Percentiles rank a stretch among this genome's conserved stretches.
Conservation (phyloP, 2,888 invertebrate species). For the Eueremaeus valkanovi region DNA sequence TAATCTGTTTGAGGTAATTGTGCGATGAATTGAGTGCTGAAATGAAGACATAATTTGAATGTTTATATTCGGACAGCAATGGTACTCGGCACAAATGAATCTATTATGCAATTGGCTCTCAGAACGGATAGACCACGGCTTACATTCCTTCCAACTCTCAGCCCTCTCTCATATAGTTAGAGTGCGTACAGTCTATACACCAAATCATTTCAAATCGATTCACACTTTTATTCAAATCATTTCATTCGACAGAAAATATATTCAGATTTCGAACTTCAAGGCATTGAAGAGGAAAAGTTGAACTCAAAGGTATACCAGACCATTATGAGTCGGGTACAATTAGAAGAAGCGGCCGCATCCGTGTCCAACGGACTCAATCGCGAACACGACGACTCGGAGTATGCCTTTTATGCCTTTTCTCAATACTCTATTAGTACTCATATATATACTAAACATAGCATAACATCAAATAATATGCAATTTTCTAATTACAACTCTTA, state of each 20-base stretch:
- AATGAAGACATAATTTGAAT: slow-evolving; percentile 27
- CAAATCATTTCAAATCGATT: neutral
- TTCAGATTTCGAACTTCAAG: slow-evolving; percentile 98
- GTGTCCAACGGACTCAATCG: slow-evolving; percentile 47
- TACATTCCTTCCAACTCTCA: slow-evolving; percentile 95
- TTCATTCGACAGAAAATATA: slow-evolving; percentile 79
- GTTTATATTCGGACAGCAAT: slow-evolving; percentile 62
- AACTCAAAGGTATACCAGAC: slow-evolving; percentile 93
- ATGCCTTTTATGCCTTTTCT: no score
- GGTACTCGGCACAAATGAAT: slow-evolving; percentile 92
- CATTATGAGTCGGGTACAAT: slow-evolving; percentile 88
- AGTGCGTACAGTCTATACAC: slow-evolving; percentile 57
- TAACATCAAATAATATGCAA: no score
- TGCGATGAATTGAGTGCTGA: neutral
- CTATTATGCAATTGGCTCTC: slow-evolving; percentile 90
- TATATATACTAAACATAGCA: no score
- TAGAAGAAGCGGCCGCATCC: slow-evolving; percentile 85
- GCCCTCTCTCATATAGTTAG: slow-evolving; percentile 93
- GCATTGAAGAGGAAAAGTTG: slow-evolving; percentile 93
- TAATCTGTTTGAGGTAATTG: slow-evolving; percentile 67
- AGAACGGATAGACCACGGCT: slow-evolving; percentile 83
- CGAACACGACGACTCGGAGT: slow-evolving; percentile 49
- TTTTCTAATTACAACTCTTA: neutral
- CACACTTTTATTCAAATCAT: neutral
- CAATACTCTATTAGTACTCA: no score